Percentiles rank a stretch among this genome's conserved stretches.
Evolutionary conservation across 2,888 invertebrate genomes (phyloP).

Genomic region (Flexamia atlantica): DNA sequence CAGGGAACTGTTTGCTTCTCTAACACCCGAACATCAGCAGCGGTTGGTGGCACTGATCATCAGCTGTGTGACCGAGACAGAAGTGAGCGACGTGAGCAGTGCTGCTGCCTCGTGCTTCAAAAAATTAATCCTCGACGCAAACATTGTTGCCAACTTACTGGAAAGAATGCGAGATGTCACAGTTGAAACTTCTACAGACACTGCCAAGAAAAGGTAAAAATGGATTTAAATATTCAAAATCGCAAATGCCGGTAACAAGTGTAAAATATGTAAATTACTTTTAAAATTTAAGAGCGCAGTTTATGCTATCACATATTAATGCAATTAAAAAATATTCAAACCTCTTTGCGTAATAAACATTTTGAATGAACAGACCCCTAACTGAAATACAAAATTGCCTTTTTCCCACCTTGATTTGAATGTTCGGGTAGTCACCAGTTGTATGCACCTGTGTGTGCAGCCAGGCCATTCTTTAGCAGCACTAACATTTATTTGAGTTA

Average conservation of each 20-base stretch:
- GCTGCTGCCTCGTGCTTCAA: conserved; percentile 82
- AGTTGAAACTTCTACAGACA: conserved; percentile 37
- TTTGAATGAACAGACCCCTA: too few relatives aligned
- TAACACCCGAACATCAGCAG: conserved; percentile 66
- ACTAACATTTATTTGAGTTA: too few relatives aligned
- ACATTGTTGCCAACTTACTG: conserved; percentile 75
- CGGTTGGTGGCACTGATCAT: conserved; percentile 68
- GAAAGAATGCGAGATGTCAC: conserved; percentile 66
- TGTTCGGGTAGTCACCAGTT: too few relatives aligned
- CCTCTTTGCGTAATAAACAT: too few relatives aligned
- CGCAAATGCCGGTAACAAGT: background rate
- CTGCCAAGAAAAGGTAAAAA: conserved; percentile 56
- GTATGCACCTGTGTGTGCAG: too few relatives aligned
- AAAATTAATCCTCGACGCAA: conserved; percentile 81
- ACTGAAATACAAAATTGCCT: too few relatives aligned
- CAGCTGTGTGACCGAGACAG: conserved; percentile 72
- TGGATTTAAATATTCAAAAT: background rate
- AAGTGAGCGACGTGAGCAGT: conserved; percentile 80
- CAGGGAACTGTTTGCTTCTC: conserved; percentile 68
- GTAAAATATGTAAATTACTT: too few relatives aligned
- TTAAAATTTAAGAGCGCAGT: too few relatives aligned
- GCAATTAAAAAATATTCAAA: too few relatives aligned
- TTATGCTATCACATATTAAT: too few relatives aligned
- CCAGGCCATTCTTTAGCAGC: too few relatives aligned
- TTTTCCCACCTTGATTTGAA: too few relatives aligned